Percentiles rank a stretch among this genome's conserved stretches.
phyloP scores from a whole-genome alignment of 2,888 invertebrate species.

The Metellina segmentata region DNA sequence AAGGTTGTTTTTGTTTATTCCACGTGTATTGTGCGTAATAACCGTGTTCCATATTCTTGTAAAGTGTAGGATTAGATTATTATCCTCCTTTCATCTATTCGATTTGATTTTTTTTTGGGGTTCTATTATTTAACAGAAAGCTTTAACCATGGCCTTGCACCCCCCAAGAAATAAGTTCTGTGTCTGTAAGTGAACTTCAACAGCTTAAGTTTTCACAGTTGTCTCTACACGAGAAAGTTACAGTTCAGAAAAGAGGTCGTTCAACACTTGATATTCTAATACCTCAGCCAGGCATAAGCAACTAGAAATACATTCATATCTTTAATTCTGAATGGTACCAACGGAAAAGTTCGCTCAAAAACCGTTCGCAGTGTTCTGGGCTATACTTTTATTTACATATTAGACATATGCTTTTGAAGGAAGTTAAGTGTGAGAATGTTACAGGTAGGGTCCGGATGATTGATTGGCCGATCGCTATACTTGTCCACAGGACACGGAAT shows the following conservation, averaged over 20 bases:
- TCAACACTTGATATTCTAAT: not conserved
- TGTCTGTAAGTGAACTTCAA: conserved; percentile 19
- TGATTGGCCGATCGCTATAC: not conserved
- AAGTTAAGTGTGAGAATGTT: no score
- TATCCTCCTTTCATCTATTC: no score
- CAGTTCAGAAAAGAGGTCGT: not conserved
- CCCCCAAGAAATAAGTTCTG: not conserved
- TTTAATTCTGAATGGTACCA: not conserved
- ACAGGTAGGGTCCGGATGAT: not conserved
- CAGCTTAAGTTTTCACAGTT: conserved; percentile 15
- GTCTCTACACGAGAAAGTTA: conserved; percentile 3
- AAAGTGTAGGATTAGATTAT: no score
- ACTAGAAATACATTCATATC: not conserved
- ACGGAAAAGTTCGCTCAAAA: not conserved
- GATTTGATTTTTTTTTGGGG: not conserved
- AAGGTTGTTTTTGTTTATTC: no score
- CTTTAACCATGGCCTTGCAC: not conserved
- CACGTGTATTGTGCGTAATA: no score
- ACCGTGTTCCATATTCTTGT: no score
- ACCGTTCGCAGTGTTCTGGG: not conserved
- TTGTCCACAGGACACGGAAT: not conserved
- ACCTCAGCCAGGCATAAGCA: not conserved
- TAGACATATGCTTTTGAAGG: no score
- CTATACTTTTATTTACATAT: not conserved
- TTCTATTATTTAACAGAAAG: not conserved